Conservation (phyloP, 1,140 invertebrate species). For the Daktulosphaira vitifoliae region DNA sequence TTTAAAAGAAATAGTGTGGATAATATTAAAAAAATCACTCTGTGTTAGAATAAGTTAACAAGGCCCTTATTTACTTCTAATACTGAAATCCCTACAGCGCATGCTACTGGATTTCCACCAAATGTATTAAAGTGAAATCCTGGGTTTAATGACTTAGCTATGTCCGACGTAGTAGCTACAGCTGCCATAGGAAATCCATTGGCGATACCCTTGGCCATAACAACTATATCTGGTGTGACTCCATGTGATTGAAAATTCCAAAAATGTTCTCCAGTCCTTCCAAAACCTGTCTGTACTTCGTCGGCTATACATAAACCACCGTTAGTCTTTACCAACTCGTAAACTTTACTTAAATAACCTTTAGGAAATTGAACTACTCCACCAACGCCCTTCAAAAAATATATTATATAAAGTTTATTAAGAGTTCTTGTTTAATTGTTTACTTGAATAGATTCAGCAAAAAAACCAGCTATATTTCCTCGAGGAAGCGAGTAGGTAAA, state of each 20-base stretch:
- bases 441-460: constrained; percentile 89
- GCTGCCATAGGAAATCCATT: constrained; percentile 93
- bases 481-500: constrained; percentile 66
- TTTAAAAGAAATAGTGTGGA: no score
- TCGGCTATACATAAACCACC: constrained; percentile 87
- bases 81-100: constrained; percentile 76
- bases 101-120: constrained; percentile 88
- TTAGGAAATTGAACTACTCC: constrained; percentile 87
- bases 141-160: constrained; percentile 63
- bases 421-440: neutral
- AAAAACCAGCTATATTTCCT: constrained; percentile 72
- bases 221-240: constrained; percentile 84
- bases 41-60: no score
- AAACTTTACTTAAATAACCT: constrained; percentile 73
- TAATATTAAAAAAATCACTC: no score
- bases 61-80: constrained; percentile 59
- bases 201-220: constrained; percentile 79
- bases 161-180: constrained; percentile 79
- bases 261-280: constrained; percentile 82
- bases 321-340: constrained; percentile 63
- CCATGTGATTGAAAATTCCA: constrained; percentile 91
- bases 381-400: constrained; percentile 68
- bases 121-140: constrained; percentile 93
- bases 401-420: neutral
- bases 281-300: constrained; percentile 94